These are phyloP conservation scores for Megatriorchis doriae DNA, from an alignment of 2,113 vertebrate species.

Conservation along the genomic window DNA sequence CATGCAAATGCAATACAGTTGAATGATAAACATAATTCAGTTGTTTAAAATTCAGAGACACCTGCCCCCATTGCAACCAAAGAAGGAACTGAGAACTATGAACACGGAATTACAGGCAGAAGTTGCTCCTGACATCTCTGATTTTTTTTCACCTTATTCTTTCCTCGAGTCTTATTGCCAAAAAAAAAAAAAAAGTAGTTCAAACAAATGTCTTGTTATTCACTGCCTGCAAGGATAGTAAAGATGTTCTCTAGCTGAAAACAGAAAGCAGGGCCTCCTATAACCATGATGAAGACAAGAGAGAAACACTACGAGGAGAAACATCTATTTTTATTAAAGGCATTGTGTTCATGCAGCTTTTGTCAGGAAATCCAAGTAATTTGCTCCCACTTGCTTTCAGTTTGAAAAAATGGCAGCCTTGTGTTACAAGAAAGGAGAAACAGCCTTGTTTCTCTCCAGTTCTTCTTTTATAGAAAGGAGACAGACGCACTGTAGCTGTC, in stretches of 20 bases:
- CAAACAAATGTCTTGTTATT: background rate
- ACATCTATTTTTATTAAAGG: background rate
- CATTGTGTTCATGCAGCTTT: background rate
- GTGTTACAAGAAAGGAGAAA: background rate
- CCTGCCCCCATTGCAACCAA: background rate
- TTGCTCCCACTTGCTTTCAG: background rate
- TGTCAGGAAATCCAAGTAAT: constrained; percentile 6
- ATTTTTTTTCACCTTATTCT: background rate
- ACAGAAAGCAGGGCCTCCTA: background rate
- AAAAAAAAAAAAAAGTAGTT: background rate
- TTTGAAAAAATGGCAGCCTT: background rate
- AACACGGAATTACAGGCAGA: background rate
- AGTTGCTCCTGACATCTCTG: background rate
- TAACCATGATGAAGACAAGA: background rate
- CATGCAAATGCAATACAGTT: background rate
- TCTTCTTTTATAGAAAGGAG: background rate
- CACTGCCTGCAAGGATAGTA: background rate
- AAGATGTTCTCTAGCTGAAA: background rate
- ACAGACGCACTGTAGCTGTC: background rate
- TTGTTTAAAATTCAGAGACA: background rate
- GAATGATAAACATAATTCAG: background rate
- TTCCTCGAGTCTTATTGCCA: background rate
- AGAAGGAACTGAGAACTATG: background rate
- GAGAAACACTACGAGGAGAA: background rate
- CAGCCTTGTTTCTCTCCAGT: background rate